phyloP scores from a whole-genome alignment of 92 coral and sea anemone species.

The Palythoa grandiflora region DNA sequence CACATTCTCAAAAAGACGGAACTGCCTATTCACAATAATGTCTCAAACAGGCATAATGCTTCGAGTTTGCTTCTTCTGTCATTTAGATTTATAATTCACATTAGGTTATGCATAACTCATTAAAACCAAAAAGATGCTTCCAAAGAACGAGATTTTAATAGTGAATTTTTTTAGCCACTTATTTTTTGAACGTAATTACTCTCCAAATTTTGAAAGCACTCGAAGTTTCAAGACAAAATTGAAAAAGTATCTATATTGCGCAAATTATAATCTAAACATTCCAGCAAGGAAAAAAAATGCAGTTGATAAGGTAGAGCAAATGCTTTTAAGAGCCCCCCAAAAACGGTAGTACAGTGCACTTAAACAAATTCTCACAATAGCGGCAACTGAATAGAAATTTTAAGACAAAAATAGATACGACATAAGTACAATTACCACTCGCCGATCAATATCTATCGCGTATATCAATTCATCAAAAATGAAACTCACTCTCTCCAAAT shows the following conservation, averaged over 20 bases:
- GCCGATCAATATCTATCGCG: neutral
- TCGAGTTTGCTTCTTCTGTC: neutral
- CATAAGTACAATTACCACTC: neutral
- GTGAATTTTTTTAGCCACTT: neutral
- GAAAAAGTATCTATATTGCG: neutral
- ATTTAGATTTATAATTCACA: neutral
- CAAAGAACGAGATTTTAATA: conserved; percentile 1
- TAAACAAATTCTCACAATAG: neutral
- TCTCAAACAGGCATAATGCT: neutral
- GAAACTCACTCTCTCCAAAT: neutral
- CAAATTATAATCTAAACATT: neutral
- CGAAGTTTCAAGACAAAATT: neutral
- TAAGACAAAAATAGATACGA: neutral
- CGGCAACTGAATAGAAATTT: conserved; percentile 12
- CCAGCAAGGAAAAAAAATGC: conserved; percentile 6
- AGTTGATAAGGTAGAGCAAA: conserved; percentile 8
- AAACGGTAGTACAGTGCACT: neutral
- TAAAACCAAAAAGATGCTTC: neutral
- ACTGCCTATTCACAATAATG: neutral
- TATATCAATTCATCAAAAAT: neutral
- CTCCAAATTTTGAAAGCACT: conserved; percentile 1
- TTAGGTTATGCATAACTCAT: conserved; percentile 8
- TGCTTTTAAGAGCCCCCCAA: conserved; percentile 12
- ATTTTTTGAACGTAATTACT: conserved; percentile 26
- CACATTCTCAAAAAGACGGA: neutral